Conservation (phyloP, 2,888 invertebrate species). For the Leptogaster cylindrica region DNA sequence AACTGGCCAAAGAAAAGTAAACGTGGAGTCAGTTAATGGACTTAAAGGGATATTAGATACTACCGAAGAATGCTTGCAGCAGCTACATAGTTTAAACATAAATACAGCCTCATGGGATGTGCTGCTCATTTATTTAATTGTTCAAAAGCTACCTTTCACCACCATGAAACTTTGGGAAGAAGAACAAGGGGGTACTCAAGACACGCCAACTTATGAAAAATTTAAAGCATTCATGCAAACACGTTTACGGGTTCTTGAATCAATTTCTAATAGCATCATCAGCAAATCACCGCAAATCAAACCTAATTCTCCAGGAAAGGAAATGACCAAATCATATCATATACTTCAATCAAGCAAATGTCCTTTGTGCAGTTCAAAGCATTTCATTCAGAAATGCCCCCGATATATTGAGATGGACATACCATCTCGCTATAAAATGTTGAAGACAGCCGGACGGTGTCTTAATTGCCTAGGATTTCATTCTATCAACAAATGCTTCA, state of each 20-base stretch:
- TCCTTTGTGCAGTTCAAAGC: not conserved
- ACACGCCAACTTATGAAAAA: not conserved
- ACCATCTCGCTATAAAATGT: not conserved
- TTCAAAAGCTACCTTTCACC: not conserved
- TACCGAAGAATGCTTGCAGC: not conserved
- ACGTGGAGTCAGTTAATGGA: not conserved
- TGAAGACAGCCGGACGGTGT: not conserved
- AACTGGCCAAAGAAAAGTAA: not conserved
- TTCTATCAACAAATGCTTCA: not conserved
- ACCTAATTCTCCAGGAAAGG: no score
- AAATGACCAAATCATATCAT: no score
- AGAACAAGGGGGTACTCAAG: not conserved
- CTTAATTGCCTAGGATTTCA: not conserved
- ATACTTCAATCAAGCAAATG: no score
- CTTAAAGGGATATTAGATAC: conserved; percentile 41
- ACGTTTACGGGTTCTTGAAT: not conserved
- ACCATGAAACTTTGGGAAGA: not conserved
- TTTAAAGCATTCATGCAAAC: not conserved
- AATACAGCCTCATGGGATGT: not conserved
- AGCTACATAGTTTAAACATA: not conserved
- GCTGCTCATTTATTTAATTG: not conserved
- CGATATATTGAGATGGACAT: not conserved
- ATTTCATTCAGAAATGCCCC: not conserved
- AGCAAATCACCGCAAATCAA: no score
- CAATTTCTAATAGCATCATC: not conserved